Conservation (phyloP, 2,113 vertebrate species). For the Nycticryphes semicollaris region DNA sequence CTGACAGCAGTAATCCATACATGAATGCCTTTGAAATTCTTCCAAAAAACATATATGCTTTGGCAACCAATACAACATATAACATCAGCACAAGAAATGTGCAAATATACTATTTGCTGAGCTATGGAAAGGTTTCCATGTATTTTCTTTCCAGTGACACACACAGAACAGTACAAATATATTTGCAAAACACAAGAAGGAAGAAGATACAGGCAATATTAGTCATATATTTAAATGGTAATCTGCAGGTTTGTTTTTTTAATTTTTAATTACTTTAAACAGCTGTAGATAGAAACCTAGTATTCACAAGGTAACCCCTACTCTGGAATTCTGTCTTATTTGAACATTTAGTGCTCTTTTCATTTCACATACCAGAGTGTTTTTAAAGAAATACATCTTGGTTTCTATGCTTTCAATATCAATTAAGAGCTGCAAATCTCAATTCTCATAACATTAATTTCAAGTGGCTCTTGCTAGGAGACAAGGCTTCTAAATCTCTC, state of each 20-base stretch:
- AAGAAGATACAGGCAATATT: neutral
- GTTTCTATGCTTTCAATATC: neutral
- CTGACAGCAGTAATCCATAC: neutral
- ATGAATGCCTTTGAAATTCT: neutral
- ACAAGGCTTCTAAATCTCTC: neutral
- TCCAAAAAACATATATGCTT: neutral
- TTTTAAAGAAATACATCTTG: neutral
- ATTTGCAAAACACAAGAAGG: neutral
- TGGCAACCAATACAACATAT: neutral
- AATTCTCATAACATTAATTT: neutral
- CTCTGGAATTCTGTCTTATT: neutral
- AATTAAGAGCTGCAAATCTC: neutral
- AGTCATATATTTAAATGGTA: neutral
- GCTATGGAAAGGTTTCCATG: constrained; percentile 12
- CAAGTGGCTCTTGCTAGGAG: neutral
- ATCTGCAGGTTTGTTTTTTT: neutral
- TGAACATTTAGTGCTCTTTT: neutral
- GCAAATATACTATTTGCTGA: neutral
- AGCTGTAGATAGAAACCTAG: neutral
- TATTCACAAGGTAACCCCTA: neutral
- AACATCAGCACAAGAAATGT: neutral
- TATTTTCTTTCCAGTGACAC: neutral
- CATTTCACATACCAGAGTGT: neutral
- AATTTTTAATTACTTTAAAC: neutral
- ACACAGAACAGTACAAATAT: neutral